A percentile compares a stretch with the other conserved stretches of the same genome.
phyloP scores from a whole-genome alignment of 2,888 invertebrate genomes.

The Calliopum simillimum region DNA sequence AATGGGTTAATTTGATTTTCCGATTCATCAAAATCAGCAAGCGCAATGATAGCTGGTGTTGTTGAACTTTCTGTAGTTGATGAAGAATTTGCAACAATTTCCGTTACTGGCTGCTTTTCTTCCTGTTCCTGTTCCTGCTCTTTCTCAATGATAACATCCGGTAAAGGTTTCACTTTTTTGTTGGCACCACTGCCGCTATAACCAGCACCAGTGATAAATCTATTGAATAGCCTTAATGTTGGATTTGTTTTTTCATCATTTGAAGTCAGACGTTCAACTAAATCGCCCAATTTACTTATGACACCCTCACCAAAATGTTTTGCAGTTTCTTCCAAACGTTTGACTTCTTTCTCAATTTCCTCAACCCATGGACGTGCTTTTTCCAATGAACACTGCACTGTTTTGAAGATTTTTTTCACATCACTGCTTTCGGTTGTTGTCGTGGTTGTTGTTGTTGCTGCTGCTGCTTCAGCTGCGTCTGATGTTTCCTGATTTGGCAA shows the following conservation, averaged over 20 bases:
- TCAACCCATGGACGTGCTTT: slow-evolving; percentile 62
- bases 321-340: slow-evolving; percentile 58
- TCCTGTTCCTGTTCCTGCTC: not conserved
- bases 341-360: slow-evolving; percentile 61
- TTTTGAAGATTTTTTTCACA: slow-evolving; percentile 57
- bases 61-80: no score
- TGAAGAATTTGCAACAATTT: no score
- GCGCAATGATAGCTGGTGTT: no score
- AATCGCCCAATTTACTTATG: slow-evolving; percentile 51
- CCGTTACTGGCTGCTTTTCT: no score
- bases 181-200: not conserved
- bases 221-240: not conserved
- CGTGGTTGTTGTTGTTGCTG: slow-evolving; percentile 4
- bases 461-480: slow-evolving; percentile 10
- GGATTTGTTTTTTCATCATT: not conserved
- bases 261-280: slow-evolving; percentile 51
- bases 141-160: not conserved
- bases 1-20: no score
- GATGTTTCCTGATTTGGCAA: slow-evolving; percentile 12
- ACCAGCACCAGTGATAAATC: no score
- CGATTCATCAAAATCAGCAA: no score
- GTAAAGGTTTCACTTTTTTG: not conserved
- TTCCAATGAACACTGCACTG: slow-evolving; percentile 59
- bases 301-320: slow-evolving; percentile 56
- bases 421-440: slow-evolving; percentile 47